These are phyloP conservation scores for Indri indri DNA, from an alignment of 2,113 vertebrate species.

Conservation along the genomic window DNA sequence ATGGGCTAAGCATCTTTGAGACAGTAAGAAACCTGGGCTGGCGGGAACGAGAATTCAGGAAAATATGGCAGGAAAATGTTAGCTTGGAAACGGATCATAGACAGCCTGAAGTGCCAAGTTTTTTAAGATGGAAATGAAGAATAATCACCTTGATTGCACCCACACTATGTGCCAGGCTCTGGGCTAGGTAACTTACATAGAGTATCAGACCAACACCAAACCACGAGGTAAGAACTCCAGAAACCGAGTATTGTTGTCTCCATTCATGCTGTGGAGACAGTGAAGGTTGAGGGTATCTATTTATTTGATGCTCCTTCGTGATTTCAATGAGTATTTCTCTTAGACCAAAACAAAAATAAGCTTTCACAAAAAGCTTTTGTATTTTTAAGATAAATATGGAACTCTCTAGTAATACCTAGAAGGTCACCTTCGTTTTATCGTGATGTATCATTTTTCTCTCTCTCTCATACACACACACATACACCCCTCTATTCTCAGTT, in stretches of 20 bases:
- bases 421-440: background rate
- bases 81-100: background rate
- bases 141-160: background rate
- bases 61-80: background rate
- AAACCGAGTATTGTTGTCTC: background rate
- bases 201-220: background rate
- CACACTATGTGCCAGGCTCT: background rate
- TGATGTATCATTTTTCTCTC: background rate
- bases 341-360: background rate
- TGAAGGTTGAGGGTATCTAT: background rate
- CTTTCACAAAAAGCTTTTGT: background rate
- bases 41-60: background rate
- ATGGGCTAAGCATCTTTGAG: background rate
- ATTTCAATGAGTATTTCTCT: background rate
- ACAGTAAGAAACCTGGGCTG: background rate
- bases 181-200: background rate
- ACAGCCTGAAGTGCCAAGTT: background rate
- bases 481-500: background rate
- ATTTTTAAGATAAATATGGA: background rate
- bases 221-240: background rate
- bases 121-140: background rate
- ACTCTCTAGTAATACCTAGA: background rate
- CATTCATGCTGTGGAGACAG: background rate
- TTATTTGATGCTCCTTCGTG: background rate
- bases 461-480: background rate